Base-by-base conservation (phyloP, 2,113 vertebrate species). In the Morone saxatilis region DNA sequence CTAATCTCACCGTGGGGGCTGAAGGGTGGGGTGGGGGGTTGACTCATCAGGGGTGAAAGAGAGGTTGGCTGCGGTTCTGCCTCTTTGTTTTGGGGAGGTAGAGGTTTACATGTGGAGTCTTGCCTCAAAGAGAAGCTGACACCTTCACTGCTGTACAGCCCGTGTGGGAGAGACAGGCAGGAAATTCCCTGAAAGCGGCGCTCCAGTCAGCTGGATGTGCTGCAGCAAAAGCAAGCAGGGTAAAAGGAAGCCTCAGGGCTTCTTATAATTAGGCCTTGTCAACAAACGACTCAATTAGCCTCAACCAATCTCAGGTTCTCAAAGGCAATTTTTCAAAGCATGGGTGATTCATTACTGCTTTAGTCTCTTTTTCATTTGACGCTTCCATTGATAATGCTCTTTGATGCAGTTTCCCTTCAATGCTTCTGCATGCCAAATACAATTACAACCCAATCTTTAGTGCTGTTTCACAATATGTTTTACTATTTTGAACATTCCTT, bases 51-150 rank as follows among this genome's bases (percentile, higher is more conserved):
- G 22, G 83, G 57, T 86, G 68, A 83, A 72, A 54, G 62, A 54
- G 31, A 78, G 62, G 48, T 86, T 89, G 84, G 87, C 84, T 86
- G 63, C n/a, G 48, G 68, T 66, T 86, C 76, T 83, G 71, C 38
- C 10, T 69, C 62, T 72, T 61, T 48, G 60, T 78, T 71, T 82
- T 47, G 61, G 56, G 47, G 70, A 36, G n/a, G 43, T 56, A 67
- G 61, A 69, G 61, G 51, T 57, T 54, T 77, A 54, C 51, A 0
- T 81, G 76, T 71, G 25, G 47, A 61, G 40, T 75, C 71, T 79
- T 72, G 76, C 57, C 67, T 38, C 60, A 71, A 19, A 62, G 54
- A 72, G 25, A 79, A 82, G 65, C 60, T 51, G 45, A 62, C 70
- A 79, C 71, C 36, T 47, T 76, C 11, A 3, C 50, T 5, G 11